phyloP scores from a whole-genome alignment of 2,113 vertebrate species.

The Rhagologus leucostigma region DNA sequence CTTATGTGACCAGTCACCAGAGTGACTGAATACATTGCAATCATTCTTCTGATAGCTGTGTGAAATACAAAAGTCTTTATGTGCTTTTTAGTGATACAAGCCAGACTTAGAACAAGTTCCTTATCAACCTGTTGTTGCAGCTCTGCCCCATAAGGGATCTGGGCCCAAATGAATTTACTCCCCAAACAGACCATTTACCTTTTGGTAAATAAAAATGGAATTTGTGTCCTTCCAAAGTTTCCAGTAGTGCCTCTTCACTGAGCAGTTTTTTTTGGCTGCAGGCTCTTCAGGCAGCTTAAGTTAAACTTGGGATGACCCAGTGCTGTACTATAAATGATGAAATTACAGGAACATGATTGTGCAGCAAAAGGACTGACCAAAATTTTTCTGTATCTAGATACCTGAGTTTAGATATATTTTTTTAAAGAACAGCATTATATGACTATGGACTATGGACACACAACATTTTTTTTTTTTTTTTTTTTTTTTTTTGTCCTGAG shows the following conservation, averaged over 20 bases:
- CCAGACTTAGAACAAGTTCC: not conserved
- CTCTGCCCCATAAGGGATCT: not conserved
- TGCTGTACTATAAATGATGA: not conserved
- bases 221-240: not conserved
- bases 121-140: not conserved
- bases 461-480: not conserved
- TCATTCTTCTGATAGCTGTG: not conserved
- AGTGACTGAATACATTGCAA: not conserved
- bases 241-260: not conserved
- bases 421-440: not conserved
- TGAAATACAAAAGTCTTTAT: not conserved
- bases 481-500: not conserved
- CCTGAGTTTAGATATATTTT: not conserved
- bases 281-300: not conserved
- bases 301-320: not conserved
- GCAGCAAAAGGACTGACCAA: not conserved
- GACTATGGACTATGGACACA: not conserved
- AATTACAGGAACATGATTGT: not conserved
- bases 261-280: not conserved
- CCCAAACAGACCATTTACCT: not conserved
- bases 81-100: not conserved
- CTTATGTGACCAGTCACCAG: not conserved
- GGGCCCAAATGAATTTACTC: not conserved
- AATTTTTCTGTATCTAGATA: not conserved
- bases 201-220: not conserved